Percentiles rank a stretch among this genome's conserved stretches.
phyloP scores from a whole-genome alignment of 2,113 vertebrate species.

The Sporophila hypoxantha region DNA sequence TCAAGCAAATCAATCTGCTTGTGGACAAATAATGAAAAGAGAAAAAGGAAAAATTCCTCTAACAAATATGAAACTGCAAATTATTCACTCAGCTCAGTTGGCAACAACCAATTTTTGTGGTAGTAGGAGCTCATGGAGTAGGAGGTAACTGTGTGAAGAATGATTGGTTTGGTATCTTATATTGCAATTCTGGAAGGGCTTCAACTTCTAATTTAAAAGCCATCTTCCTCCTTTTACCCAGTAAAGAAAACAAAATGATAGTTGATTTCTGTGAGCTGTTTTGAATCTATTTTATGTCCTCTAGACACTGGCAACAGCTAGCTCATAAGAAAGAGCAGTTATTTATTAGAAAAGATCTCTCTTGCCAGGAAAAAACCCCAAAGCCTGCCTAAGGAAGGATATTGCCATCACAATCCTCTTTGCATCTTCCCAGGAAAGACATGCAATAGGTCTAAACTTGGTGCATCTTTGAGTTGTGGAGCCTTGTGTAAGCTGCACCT shows the following conservation, averaged over 20 bases:
- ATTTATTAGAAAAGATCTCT: background rate
- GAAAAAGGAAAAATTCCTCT: background rate
- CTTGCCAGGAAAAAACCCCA: background rate
- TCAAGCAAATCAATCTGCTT: background rate
- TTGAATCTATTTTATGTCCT: background rate
- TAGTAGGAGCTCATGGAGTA: slow-evolving; percentile 25
- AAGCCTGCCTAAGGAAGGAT: background rate
- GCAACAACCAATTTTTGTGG: slow-evolving; percentile 24
- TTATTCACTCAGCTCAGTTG: slow-evolving; percentile 7
- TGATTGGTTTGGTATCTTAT: slow-evolving; percentile 38
- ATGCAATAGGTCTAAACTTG: background rate
- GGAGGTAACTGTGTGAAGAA: slow-evolving; percentile 32
- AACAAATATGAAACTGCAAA: slow-evolving; percentile 3
- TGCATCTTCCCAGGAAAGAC: background rate
- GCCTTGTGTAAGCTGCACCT: background rate
- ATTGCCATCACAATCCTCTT: background rate
- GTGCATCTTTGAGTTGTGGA: background rate
- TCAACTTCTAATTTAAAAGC: slow-evolving; percentile 38
- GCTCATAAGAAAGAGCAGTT: background rate
- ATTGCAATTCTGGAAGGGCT: slow-evolving; percentile 35
- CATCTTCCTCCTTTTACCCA: slow-evolving; percentile 5
- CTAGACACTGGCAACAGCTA: background rate
- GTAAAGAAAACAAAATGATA: slow-evolving; percentile 15
- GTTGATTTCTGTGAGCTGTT: background rate
- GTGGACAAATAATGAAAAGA: background rate